phyloP scores from a whole-genome alignment of 1,140 invertebrate species.

The Heliconius congener region DNA sequence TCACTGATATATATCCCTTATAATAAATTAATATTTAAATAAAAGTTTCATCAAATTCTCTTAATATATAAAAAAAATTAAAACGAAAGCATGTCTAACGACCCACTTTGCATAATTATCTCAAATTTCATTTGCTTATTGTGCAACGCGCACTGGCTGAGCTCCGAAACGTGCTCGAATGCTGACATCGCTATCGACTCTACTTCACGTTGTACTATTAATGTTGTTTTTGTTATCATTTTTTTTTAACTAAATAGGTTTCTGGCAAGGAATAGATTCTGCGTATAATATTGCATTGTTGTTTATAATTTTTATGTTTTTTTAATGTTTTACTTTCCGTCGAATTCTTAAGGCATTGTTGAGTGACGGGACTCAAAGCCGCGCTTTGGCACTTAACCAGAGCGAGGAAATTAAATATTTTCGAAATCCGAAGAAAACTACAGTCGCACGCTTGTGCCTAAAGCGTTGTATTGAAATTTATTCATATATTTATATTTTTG shows the following conservation, averaged over 20 bases:
- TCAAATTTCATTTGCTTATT: conserved; percentile 56
- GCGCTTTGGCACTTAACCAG: too few relatives aligned
- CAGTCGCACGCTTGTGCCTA: too few relatives aligned
- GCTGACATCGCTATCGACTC: conserved; percentile 75
- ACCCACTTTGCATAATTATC: conserved; percentile 63
- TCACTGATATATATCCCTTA: too few relatives aligned
- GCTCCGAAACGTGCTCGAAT: conserved; percentile 74
- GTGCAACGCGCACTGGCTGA: conserved; percentile 64
- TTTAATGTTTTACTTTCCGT: too few relatives aligned
- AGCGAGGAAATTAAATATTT: too few relatives aligned
- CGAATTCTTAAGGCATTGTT: too few relatives aligned
- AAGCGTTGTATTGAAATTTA: too few relatives aligned
- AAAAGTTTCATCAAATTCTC: background rate
- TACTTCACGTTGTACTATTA: conserved; percentile 62
- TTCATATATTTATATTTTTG: too few relatives aligned
- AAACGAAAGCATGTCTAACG: conserved; percentile 45
- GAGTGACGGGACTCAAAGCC: too few relatives aligned
- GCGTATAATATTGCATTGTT: too few relatives aligned
- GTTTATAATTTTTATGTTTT: too few relatives aligned
- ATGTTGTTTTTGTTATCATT: background rate
- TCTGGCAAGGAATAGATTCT: background rate
- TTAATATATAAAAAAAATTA: conserved; percentile 22
- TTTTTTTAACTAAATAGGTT: background rate
- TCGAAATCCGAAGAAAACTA: too few relatives aligned
- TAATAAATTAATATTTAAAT: background rate